phyloP scores from a whole-genome alignment of 1,140 invertebrate species.

The Charaxes varanes region DNA sequence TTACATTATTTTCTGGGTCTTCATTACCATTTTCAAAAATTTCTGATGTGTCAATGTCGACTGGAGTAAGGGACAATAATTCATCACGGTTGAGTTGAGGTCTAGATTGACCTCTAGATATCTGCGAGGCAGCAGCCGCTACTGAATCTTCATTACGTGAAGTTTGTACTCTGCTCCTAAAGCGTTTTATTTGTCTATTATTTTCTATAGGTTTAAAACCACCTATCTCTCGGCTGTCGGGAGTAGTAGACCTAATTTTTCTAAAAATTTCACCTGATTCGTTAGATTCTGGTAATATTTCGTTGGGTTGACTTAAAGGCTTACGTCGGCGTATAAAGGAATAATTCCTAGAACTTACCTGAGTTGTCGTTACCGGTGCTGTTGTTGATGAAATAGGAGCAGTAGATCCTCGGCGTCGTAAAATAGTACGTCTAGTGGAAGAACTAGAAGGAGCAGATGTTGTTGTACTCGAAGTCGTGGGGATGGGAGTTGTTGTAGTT shows the following conservation, averaged over 20 bases:
- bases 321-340: constrained; percentile 62
- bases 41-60: constrained; percentile 36
- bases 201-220: constrained; percentile 20
- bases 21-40: constrained; percentile 29
- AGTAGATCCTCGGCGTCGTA: constrained; percentile 54
- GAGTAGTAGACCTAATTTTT: constrained; percentile 68
- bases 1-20: constrained; percentile 25
- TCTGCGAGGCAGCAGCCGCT: constrained; percentile 43
- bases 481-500: constrained; percentile 18
- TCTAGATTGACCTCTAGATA: constrained; percentile 43
- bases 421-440: constrained; percentile 42
- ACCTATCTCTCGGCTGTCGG: constrained; percentile 58
- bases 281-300: constrained; percentile 59
- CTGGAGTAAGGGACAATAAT: constrained; percentile 40
- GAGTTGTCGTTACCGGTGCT: constrained; percentile 50
- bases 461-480: constrained; percentile 24
- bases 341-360: constrained; percentile 75
- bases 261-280: constrained; percentile 40
- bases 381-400: constrained; percentile 51
- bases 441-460: constrained; percentile 28
- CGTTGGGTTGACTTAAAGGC: constrained; percentile 59
- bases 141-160: constrained; percentile 46
- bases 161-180: constrained; percentile 35
- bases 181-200: constrained; percentile 26
- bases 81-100: constrained; percentile 39